These are phyloP conservation scores for Apocheima hispidaria DNA, from an alignment of 2,888 invertebrate genomes.

Conservation along the genomic window DNA sequence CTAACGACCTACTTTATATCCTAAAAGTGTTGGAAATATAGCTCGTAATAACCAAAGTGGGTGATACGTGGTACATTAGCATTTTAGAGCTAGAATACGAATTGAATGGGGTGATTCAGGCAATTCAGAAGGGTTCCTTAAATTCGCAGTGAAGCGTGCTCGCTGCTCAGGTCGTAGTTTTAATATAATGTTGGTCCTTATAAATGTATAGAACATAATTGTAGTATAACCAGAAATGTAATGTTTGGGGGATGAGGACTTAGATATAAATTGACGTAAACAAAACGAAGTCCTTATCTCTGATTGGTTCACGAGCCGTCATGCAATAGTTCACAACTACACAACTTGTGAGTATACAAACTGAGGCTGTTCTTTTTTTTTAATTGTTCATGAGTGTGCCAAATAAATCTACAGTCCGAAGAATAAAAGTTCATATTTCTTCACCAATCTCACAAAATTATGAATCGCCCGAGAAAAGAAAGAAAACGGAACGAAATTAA, in stretches of 20 bases:
- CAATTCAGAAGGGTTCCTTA: too few species aligned
- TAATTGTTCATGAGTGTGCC: background rate
- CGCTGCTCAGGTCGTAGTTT: too few species aligned
- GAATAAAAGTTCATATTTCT: conserved; percentile 17
- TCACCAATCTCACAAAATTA: conserved; percentile 22
- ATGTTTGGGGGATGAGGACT: too few species aligned
- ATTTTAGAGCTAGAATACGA: conserved; percentile 12
- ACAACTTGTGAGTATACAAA: background rate
- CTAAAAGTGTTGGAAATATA: conserved; percentile 23
- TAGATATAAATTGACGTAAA: too few species aligned
- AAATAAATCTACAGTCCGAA: conserved; percentile 1
- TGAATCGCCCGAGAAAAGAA: conserved; percentile 11
- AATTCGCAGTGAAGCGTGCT: too few species aligned
- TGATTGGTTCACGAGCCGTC: too few species aligned
- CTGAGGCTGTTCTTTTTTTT: background rate
- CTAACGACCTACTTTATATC: conserved; percentile 33
- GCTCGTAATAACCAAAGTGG: background rate
- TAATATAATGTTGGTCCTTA: too few species aligned
- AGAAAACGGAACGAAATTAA: conserved; percentile 26
- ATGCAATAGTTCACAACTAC: background rate
- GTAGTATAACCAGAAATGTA: too few species aligned
- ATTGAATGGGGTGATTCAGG: background rate
- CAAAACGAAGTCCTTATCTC: too few species aligned
- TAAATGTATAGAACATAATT: too few species aligned
- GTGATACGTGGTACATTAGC: conserved; percentile 21